Evolutionary conservation across 2,888 invertebrate genomes (phyloP), one percentile per base, ranked within the genome.

Genomic region (Salticus scenicus): DNA sequence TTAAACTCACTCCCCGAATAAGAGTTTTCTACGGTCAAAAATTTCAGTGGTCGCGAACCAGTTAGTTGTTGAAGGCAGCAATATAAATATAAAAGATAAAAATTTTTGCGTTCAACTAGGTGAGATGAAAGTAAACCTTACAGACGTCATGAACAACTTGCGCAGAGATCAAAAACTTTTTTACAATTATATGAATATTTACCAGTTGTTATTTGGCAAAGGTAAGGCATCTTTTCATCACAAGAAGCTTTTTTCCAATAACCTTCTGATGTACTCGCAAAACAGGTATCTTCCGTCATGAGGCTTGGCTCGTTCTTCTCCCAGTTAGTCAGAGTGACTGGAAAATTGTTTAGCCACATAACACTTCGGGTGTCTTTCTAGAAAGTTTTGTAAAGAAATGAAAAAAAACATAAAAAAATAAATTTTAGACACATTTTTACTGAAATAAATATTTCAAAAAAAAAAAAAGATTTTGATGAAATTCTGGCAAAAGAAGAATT

Each of bases 151-250:
- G n/a, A n/a, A n/a, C n/a, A n/a, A n/a, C n/a, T n/a, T n/a, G n/a
- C n/a, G n/a, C n/a, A n/a, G n/a, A n/a, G n/a, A n/a, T n/a, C n/a
- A n/a, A n/a, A n/a, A n/a, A 7, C 37, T 37, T 37, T 37, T 37
- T 37, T 37, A 7, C 37, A 7, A 37, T 37, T 37, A 37, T 37
- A 37, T 4, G 37, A 37, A 12, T 47, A 20, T 30, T 14, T 57
- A 85, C 85, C 78, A 5, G 78, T 30, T 37, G 79, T 28, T 12
- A 85, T 66, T 47, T 85, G 78, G 30, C 85, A 85, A 71, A 85
- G 64, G 69, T 37, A 85, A n/a, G 79, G 42, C 28, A 71, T 27
- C n/a, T 33, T 10, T 14, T 79, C 51, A 4, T 63, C 17, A 7
- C 85, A 85, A 1, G 47, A n/a, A 12, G 31, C 14, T 33, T 24